A percentile compares a stretch with the other conserved stretches of the same genome.
phyloP scores from a whole-genome alignment of 2,888 invertebrate species.

The Tinea semifulvella region DNA sequence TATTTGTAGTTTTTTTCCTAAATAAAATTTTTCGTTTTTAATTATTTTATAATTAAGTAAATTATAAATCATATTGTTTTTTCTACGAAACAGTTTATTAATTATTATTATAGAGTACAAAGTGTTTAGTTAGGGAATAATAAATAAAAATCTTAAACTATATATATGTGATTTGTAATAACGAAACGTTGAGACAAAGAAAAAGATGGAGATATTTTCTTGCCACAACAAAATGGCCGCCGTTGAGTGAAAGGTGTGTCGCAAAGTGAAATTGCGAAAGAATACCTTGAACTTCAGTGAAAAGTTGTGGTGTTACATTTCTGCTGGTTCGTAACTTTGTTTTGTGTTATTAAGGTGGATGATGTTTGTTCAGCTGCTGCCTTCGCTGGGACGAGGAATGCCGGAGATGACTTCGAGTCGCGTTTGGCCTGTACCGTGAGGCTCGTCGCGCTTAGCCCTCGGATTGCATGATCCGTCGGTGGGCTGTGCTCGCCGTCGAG shows the following conservation, averaged over 20 bases:
- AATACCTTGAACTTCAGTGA: conserved; percentile 56
- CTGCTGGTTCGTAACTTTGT: conserved; percentile 64
- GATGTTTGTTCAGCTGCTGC: conserved; percentile 45
- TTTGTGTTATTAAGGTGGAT: conserved; percentile 63
- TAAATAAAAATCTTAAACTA: no score
- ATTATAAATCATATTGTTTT: no score
- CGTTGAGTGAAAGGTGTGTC: conserved; percentile 8
- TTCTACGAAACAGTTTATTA: no score
- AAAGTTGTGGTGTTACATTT: conserved; percentile 54
- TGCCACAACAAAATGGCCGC: conserved; percentile 12
- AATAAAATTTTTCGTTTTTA: no score
- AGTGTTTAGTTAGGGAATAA: no score
- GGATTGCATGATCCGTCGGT: conserved; percentile 51
- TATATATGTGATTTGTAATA: no score
- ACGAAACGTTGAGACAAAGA: no score
- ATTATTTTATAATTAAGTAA: no score
- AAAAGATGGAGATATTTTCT: no score
- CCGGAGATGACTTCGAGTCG: conserved; percentile 22
- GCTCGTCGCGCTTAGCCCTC: conserved; percentile 38
- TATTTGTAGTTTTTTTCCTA: not conserved
- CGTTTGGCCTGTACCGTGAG: conserved; percentile 48
- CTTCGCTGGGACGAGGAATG: conserved; percentile 19
- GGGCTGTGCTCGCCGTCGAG: conserved; percentile 42
- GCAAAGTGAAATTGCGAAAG: conserved; percentile 28
- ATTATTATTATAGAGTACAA: no score